Conservation (phyloP, 2,888 invertebrate species). For the Ennomos erosarius region DNA sequence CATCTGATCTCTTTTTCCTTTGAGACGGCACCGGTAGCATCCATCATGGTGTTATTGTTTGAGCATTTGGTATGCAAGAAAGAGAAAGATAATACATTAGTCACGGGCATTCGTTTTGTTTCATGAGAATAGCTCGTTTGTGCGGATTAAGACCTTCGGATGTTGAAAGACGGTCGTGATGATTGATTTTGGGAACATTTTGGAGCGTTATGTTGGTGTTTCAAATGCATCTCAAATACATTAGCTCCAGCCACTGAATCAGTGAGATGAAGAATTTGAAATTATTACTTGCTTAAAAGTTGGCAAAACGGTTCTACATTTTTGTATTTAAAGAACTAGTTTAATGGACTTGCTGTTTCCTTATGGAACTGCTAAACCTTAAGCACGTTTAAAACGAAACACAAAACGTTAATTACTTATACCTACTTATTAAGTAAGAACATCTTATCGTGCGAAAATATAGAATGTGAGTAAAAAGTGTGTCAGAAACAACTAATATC, state of each 20-base stretch:
- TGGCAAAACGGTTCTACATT: no score
- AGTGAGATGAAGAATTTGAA: neutral
- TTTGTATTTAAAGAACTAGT: no score
- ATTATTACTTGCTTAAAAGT: slow-evolving; percentile 2
- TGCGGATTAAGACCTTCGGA: slow-evolving; percentile 61
- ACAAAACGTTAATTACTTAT: no score
- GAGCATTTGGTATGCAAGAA: slow-evolving; percentile 58
- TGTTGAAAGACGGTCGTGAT: slow-evolving; percentile 39
- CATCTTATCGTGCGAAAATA: slow-evolving; percentile 27
- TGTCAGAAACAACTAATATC: slow-evolving; percentile 34
- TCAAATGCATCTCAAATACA: neutral
- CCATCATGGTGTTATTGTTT: slow-evolving; percentile 75
- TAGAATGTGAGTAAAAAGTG: slow-evolving; percentile 25
- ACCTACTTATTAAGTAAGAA: slow-evolving; percentile 24
- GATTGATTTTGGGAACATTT: slow-evolving; percentile 37
- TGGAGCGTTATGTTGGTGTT: neutral
- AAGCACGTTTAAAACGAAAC: no score
- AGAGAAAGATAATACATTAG: slow-evolving; percentile 57
- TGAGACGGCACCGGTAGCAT: slow-evolving; percentile 70
- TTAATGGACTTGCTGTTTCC: no score
- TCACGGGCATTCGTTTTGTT: slow-evolving; percentile 72
- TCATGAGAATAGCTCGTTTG: slow-evolving; percentile 57
- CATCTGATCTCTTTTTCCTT: slow-evolving; percentile 72
- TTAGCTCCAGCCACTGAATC: neutral
- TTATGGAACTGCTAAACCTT: no score